Evolutionary conservation across 2,113 vertebrate species (phyloP).

Genomic region (Strix aluco): DNA sequence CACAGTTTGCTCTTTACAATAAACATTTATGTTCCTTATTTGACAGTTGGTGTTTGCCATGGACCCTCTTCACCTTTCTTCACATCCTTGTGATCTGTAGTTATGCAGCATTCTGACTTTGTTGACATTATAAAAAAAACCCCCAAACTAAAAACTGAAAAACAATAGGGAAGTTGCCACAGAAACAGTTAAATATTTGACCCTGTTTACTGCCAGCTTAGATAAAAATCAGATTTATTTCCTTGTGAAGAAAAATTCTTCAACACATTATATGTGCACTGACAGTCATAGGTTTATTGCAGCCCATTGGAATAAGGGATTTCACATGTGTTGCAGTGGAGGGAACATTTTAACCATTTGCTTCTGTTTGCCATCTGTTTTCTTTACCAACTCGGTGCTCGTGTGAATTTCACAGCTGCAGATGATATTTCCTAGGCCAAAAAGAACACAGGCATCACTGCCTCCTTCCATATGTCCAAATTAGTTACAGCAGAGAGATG

Average conservation of each 20-base stretch:
- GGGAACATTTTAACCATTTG: slow-evolving; percentile 41
- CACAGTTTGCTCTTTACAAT: background rate
- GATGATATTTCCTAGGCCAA: background rate
- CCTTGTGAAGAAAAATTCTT: slow-evolving; percentile 33
- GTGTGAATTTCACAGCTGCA: slow-evolving; percentile 30
- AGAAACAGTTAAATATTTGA: slow-evolving; percentile 65
- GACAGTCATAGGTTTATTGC: slow-evolving; percentile 13
- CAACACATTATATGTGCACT: background rate
- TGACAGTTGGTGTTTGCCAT: background rate
- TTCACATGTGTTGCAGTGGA: slow-evolving; percentile 23
- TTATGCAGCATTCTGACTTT: background rate
- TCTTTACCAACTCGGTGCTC: background rate
- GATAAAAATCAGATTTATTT: slow-evolving; percentile 61
- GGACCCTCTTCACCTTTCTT: background rate
- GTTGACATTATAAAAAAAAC: background rate
- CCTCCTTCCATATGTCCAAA: background rate
- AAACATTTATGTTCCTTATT: background rate
- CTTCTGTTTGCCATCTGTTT: slow-evolving; percentile 58
- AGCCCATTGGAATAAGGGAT: slow-evolving; percentile 13
- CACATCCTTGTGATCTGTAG: background rate
- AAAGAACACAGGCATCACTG: background rate
- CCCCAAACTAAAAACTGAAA: background rate
- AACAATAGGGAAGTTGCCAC: background rate
- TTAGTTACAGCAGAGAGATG: background rate
- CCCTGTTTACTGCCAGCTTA: slow-evolving; percentile 60